Base-by-base conservation (phyloP, 1,140 invertebrate genomes). In the Druon quercuslanigerum region DNA sequence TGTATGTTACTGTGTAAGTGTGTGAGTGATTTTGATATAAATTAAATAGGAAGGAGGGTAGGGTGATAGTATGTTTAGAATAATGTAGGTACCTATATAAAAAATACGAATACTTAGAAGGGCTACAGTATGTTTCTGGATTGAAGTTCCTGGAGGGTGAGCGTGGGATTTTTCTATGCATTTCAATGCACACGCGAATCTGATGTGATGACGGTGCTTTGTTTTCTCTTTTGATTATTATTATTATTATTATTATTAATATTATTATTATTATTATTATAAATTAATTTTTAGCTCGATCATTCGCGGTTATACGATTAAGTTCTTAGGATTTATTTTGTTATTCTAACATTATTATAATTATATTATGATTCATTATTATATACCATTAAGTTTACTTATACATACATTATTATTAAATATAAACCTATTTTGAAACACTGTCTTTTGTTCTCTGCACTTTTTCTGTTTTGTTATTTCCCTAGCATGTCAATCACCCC, bases 171-270 rank as follows among this genome's bases (percentile, higher is more conserved):
- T 80, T 85, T 60, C 11, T 60, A 8, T 46, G 40, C 40, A 46
- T 46, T 33, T n/a, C 11, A 56, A 56, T 20, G 81, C 80, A 84
- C 74, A 73, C 84, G 83, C 82, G 77, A 74, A 87, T 86, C 86
- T 83, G 85, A 88, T 89, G 89, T 90, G 90, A 91, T 90, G 89
- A 90, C 87, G 90, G 89, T 91, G 89, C 89, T 91, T 91, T 90
- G 87, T 90, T 90, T n/a, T 91, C 87, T 89, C 89, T 88, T 86
- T 70, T 78, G 54, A 78, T 76, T 78, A 79, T 83, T 79, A 76
- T 70, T 76, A 73, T 83, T 78, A 83, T 83, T 81, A 84, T 75
- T 79, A 76, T 70, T 76, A 78, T 76, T 78, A 79, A 82, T 79
- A 76, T 70, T 76, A 78, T 76, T 78, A 79, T 83, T 79, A 76